Evolutionary conservation across 2,797 vertebrate genomes (phyloP), one percentile per base, ranked within the genome.

Genomic region (Sebastes minor): DNA sequence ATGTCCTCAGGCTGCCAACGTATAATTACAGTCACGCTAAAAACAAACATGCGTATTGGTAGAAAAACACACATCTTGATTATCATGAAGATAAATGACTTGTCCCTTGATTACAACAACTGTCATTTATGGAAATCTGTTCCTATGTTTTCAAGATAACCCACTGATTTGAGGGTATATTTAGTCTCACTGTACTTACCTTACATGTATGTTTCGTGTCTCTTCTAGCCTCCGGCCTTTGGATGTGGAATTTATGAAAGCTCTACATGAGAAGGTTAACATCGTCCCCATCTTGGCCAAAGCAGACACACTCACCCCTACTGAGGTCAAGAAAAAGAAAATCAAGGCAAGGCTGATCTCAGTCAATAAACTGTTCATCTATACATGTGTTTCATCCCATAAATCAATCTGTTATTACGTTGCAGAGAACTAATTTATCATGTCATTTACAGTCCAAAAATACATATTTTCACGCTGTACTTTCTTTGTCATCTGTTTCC

Each of bases 161-260:
- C 46, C 13, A 16, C 52, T 38, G 7, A 22, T 49, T 49, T 49
- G 46, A 52, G 46, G 46, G 8, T 52, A 52, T n/a, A 52, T 52
- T 20, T 32, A 30, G 55, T 52, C 8, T 55, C 49, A 16, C n/a
- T 9, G 30, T 55, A 9, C 32, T 65, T 55, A 2, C 38, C 52
- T 5, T 12, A 8, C 49, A 8, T 8, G 14, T 46, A 13, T 79
- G 38, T 76, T 30, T 82, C 38, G 1, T 52, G 0, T 75, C 9
- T 85, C 46, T 65, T 69, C 57, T 91, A 99, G 98, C 76, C 96
- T 99, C 57, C 96, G 98, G 62, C 98, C 98, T 59, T 75, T 99
- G 92, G 98, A 99, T 7, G 97, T 99, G 86, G 98, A 99, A 80
- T 99, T 99, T 83, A 99, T 99, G 97, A 97, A 94, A 84, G 98